Evolutionary conservation across 1,140 invertebrate genomes (phyloP), one percentile per base, ranked within the genome.

Genomic region (Antheraea pernyi): DNA sequence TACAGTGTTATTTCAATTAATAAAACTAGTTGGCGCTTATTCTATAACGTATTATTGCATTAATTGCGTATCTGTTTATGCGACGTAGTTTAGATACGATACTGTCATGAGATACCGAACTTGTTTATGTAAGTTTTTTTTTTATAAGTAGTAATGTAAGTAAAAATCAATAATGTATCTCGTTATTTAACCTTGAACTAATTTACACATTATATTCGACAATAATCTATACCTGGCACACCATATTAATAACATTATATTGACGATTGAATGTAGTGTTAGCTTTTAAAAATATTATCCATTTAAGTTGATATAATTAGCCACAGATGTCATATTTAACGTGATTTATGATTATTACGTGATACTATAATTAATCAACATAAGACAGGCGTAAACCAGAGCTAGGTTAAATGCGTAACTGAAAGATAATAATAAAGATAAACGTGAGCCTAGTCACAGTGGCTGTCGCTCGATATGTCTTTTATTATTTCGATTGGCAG

Each of bases 401-500:
- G 39, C 39, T 42, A 42, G 9, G 16, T 53, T 53, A 53, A 53
- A 13, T 53, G 46, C 46, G 46, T 16, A 30, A 53, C 46, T 53
- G 46, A n/a, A 53, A 6, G 46, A 53, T 53, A 53, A 48, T 11
- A 48, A 53, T 16, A 53, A n/a, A 53, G 46, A 53, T 53, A 53
- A 53, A 16, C 11, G 46, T 53, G 0, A 53, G 2, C 16, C 46
- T 53, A 53, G 10, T 53, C 46, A 53, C 5, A 53, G 11, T 16
- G 13, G 16, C 46, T 16, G 46, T 53, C 46, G 46, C 46, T 53
- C 46, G 46, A 53, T 53, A 53, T 53, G 6, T 53, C 46, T 9
- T 53, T 53, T 53, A 53, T 53, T 53, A 53, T 53, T 63, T 37
- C 7, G 61, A 63, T 36, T 36, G 59, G 59, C 59, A 7, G 16